Evolutionary conservation across 2,888 invertebrate genomes (phyloP).

Genomic region (Meandrusa payeni): DNA sequence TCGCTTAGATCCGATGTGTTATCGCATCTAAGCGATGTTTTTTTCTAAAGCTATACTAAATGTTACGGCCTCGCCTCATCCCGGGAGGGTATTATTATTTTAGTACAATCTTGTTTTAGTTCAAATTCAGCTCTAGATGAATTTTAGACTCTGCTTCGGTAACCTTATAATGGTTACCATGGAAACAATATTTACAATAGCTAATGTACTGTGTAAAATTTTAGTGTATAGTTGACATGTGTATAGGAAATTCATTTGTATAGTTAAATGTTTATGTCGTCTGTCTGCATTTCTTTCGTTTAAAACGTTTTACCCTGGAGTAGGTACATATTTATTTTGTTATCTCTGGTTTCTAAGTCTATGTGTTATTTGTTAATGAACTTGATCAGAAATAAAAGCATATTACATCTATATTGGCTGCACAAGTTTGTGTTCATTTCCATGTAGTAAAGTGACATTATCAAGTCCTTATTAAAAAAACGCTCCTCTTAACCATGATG

Average conservation of each 20-base stretch:
- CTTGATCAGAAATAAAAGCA: constrained; percentile 74
- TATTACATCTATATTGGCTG: constrained; percentile 64
- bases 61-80: constrained; percentile 40
- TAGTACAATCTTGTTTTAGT: constrained; percentile 73
- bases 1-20: constrained; percentile 30
- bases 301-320: constrained; percentile 61
- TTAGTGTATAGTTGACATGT: constrained; percentile 33
- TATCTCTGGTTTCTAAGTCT: constrained; percentile 73
- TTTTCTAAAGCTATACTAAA: constrained; percentile 49
- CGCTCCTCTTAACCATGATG: too few species aligned
- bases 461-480: too few species aligned
- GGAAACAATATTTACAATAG: constrained; percentile 49
- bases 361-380: constrained; percentile 73
- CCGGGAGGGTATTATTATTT: constrained; percentile 53
- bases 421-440: constrained; percentile 37
- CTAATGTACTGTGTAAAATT: constrained; percentile 46
- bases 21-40: too few species aligned
- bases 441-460: too few species aligned
- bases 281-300: constrained; percentile 55
- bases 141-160: constrained; percentile 46
- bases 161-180: constrained; percentile 31
- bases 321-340: constrained; percentile 75
- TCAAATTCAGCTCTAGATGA: constrained; percentile 55
- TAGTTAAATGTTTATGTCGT: constrained; percentile 37
- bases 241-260: constrained; percentile 40